phyloP scores from a whole-genome alignment of 2,888 invertebrate genomes.

The Lamproptera curius region DNA sequence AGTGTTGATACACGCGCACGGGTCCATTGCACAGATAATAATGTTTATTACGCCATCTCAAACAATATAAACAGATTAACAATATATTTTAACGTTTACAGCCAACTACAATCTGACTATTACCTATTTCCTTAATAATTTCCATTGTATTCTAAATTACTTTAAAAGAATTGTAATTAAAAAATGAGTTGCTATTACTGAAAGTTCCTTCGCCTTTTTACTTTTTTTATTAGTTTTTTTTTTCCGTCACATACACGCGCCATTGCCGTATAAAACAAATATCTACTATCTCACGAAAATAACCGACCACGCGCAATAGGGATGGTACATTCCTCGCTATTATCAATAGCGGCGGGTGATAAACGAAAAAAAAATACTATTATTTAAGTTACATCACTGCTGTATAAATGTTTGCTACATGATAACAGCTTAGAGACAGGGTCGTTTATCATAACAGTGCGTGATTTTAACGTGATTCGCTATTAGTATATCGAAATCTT shows the following conservation, averaged over 20 bases:
- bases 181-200: too few relatives aligned
- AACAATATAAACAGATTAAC: constrained; percentile 5
- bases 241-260: too few relatives aligned
- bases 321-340: constrained; percentile 14
- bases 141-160: too few relatives aligned
- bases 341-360: constrained; percentile 15
- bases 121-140: too few relatives aligned
- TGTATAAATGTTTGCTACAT: constrained; percentile 13
- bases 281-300: neutral
- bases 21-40: constrained; percentile 4
- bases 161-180: too few relatives aligned
- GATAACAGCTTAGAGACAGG: constrained; percentile 19
- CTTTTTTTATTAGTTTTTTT: too few relatives aligned
- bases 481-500: neutral
- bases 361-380: constrained; percentile 15
- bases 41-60: constrained; percentile 4
- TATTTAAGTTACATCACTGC: constrained; percentile 18
- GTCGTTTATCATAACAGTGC: constrained; percentile 3
- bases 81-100: neutral
- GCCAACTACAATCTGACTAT: too few relatives aligned
- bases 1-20: neutral
- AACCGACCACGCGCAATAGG: constrained; percentile 4
- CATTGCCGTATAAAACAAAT: neutral
- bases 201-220: too few relatives aligned
- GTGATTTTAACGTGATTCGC: constrained; percentile 20